phyloP scores from a whole-genome alignment of 2,797 vertebrate genomes.

The Gymnothorax javanicus region DNA sequence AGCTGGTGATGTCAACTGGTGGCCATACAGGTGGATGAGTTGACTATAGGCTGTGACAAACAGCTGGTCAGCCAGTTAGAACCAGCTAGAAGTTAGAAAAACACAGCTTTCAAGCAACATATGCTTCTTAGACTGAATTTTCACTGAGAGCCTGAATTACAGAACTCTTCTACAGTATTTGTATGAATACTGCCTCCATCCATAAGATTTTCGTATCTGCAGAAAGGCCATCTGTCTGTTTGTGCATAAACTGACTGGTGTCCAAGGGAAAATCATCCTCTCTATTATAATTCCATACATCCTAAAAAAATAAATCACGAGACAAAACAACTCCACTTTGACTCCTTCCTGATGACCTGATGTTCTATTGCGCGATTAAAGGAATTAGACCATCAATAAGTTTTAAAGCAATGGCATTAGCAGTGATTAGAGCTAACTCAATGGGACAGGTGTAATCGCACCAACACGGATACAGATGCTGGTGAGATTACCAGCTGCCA shows the following conservation, averaged over 20 bases:
- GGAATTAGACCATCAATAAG: slow-evolving; percentile 12
- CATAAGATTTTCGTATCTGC: not conserved
- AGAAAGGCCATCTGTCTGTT: not conserved
- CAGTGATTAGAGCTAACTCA: not conserved
- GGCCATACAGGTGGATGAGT: too few relatives aligned
- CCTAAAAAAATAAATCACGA: not conserved
- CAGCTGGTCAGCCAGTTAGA: too few relatives aligned
- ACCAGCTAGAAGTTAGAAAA: too few relatives aligned
- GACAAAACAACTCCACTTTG: not conserved
- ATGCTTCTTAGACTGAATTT: too few relatives aligned
- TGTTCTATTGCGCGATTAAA: not conserved
- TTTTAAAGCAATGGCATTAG: not conserved
- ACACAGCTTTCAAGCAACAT: too few relatives aligned
- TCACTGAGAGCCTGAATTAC: not conserved
- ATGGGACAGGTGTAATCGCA: slow-evolving; percentile 13
- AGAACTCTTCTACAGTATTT: not conserved
- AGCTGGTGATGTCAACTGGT: too few relatives aligned
- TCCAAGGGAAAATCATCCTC: not conserved
- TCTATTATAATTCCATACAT: not conserved
- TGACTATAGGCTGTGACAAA: too few relatives aligned
- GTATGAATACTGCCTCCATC: not conserved
- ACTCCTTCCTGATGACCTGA: not conserved
- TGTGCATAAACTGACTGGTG: not conserved
- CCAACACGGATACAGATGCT: slow-evolving; percentile 2
- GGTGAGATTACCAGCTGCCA: slow-evolving; percentile 7